Conservation (phyloP, 2,888 invertebrate genomes). For the Ephialtes manifestator region DNA sequence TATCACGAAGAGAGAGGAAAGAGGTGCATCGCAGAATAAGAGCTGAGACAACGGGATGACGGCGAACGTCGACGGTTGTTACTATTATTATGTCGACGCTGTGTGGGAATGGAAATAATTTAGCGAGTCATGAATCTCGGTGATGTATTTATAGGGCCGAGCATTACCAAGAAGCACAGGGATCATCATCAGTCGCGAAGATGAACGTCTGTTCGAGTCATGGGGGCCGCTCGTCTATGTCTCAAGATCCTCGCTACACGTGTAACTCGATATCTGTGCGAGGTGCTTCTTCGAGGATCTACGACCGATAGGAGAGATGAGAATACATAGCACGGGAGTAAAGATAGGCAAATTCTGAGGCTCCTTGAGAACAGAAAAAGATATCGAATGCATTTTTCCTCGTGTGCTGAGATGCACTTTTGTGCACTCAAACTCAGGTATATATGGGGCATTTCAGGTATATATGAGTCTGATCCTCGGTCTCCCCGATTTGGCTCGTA, state of each 20-base stretch:
- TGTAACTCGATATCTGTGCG: slow-evolving; percentile 66
- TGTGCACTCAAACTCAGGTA: neutral
- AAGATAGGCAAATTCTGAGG: neutral
- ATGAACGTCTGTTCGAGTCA: slow-evolving; percentile 11
- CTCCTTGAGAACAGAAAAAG: neutral
- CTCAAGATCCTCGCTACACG: slow-evolving; percentile 33
- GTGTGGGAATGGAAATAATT: slow-evolving; percentile 77
- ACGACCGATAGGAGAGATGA: slow-evolving; percentile 43
- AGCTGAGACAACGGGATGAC: slow-evolving; percentile 44
- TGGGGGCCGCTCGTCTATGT: slow-evolving; percentile 6
- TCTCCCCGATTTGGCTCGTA: too few species aligned
- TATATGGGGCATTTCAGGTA: too few species aligned
- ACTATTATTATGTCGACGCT: slow-evolving; percentile 63
- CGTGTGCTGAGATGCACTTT: slow-evolving; percentile 14
- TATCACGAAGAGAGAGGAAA: slow-evolving; percentile 70
- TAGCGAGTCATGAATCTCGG: slow-evolving; percentile 76
- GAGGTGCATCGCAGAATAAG: slow-evolving; percentile 25
- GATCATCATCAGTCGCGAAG: slow-evolving; percentile 43
- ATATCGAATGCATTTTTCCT: neutral
- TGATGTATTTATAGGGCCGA: slow-evolving; percentile 76
- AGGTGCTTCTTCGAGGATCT: slow-evolving; percentile 43
- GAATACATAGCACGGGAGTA: neutral
- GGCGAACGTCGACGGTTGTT: slow-evolving; percentile 21
- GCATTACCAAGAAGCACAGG: slow-evolving; percentile 54
- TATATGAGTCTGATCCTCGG: too few species aligned